Percentiles rank a stretch among this genome's conserved stretches.
Evolutionary conservation across 2,888 invertebrate species (phyloP).

Genomic region (Dynastes tityus): DNA sequence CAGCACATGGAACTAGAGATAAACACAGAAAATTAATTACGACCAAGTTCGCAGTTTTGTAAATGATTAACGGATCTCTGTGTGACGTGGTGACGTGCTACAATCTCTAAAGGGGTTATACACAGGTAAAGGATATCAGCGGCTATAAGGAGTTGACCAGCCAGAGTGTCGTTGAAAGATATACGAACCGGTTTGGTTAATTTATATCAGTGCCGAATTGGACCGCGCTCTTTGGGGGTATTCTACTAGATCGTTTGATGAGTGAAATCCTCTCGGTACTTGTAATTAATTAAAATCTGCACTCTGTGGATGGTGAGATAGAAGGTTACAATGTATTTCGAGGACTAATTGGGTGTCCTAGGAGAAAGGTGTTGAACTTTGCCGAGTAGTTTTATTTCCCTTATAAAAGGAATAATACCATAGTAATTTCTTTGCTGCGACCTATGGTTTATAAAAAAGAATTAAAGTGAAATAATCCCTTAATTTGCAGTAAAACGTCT

Average conservation of each 20-base stretch:
- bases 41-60: conserved; percentile 56
- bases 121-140: conserved; percentile 50
- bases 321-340: neutral
- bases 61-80: conserved; percentile 57
- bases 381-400: no score
- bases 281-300: conserved; percentile 6
- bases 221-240: neutral
- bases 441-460: no score
- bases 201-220: conserved; percentile 10
- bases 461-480: no score
- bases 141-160: conserved; percentile 8
- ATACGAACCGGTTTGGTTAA: neutral
- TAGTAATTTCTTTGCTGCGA: no score
- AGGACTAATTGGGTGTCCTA: no score
- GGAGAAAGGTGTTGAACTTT: no score
- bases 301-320: neutral
- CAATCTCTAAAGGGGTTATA: conserved; percentile 53
- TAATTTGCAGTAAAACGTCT: no score
- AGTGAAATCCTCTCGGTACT: neutral
- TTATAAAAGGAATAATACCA: no score
- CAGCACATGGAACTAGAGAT: neutral
- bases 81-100: conserved; percentile 55
- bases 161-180: neutral
- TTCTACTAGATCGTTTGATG: neutral
- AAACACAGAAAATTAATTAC: conserved; percentile 54